phyloP scores from a whole-genome alignment of 2,888 invertebrate species.

The Synanthedon myopaeformis region DNA sequence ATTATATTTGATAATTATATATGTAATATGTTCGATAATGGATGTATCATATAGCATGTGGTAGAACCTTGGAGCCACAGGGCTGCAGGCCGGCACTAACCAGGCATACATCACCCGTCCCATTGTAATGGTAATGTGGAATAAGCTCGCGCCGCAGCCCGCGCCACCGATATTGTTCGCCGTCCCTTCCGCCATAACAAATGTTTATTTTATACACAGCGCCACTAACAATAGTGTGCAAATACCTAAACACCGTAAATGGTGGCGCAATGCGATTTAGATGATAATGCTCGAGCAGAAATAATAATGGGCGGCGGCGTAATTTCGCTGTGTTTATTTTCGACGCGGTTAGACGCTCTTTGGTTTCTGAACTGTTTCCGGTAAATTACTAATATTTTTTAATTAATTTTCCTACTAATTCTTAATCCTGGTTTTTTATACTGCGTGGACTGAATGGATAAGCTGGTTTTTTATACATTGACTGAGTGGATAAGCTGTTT shows the following conservation, averaged over 20 bases:
- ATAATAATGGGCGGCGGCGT: constrained; percentile 55
- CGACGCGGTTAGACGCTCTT: background rate
- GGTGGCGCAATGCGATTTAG: constrained; percentile 65
- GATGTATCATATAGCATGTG: too few species aligned
- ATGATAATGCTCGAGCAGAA: constrained; percentile 60
- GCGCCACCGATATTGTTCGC: constrained; percentile 55
- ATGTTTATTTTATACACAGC: constrained; percentile 71
- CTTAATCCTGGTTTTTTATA: too few species aligned
- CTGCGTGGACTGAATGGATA: too few species aligned
- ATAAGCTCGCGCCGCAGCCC: constrained; percentile 28
- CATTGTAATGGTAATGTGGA: constrained; percentile 67
- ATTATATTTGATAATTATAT: too few species aligned
- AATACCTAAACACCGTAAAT: constrained; percentile 68
- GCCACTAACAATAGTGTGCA: constrained; percentile 70
- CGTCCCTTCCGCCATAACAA: constrained; percentile 58
- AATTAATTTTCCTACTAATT: too few species aligned
- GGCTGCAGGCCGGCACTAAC: constrained; percentile 17
- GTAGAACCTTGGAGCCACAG: constrained; percentile 15
- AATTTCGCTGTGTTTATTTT: constrained; percentile 36
- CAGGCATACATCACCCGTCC: constrained; percentile 59
- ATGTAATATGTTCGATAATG: too few species aligned
- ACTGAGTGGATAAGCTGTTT: too few species aligned
- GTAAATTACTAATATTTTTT: too few species aligned
- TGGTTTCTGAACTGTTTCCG: too few species aligned
- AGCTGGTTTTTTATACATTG: too few species aligned